phyloP scores from a whole-genome alignment of 1,140 invertebrate species.

The Drosophila bifasciata region DNA sequence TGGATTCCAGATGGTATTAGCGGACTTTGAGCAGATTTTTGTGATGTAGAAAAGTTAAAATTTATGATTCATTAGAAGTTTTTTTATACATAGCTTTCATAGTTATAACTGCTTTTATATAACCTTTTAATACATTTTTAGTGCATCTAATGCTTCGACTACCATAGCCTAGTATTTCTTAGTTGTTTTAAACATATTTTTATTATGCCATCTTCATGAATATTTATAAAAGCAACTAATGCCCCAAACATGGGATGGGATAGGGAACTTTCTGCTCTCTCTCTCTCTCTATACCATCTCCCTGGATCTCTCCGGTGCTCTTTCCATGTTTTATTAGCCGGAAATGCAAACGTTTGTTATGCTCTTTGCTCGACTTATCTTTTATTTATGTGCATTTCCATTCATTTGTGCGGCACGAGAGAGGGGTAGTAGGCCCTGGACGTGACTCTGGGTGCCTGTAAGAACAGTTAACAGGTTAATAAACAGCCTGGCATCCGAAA shows the following conservation, averaged over 20 bases:
- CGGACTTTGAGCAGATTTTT: conserved; percentile 12
- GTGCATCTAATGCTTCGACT: too few relatives aligned
- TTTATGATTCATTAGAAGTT: too few relatives aligned
- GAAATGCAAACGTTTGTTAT: conserved; percentile 79
- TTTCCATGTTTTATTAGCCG: conserved; percentile 65
- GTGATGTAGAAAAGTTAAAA: too few relatives aligned
- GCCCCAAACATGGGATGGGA: conserved; percentile 32
- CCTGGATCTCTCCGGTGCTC: conserved; percentile 14
- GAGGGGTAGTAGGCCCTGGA: not conserved
- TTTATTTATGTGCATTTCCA: conserved; percentile 64
- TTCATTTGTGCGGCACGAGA: conserved; percentile 17
- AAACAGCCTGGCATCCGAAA: conserved; percentile 27
- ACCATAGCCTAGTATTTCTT: too few relatives aligned
- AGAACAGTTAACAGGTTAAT: conserved; percentile 50
- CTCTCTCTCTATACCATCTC: conserved; percentile 20
- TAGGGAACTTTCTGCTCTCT: conserved; percentile 29
- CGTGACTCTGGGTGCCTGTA: not conserved
- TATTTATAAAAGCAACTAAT: conserved; percentile 70
- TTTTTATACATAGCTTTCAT: too few relatives aligned
- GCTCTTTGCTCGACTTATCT: conserved; percentile 70
- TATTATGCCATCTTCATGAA: conserved; percentile 57
- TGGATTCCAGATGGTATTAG: conserved; percentile 52
- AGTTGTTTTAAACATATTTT: conserved; percentile 51
- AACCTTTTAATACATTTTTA: too few relatives aligned
- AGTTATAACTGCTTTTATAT: too few relatives aligned